phyloP scores from a whole-genome alignment of 2,797 vertebrate species.

The Scomberomorus guttatus region DNA sequence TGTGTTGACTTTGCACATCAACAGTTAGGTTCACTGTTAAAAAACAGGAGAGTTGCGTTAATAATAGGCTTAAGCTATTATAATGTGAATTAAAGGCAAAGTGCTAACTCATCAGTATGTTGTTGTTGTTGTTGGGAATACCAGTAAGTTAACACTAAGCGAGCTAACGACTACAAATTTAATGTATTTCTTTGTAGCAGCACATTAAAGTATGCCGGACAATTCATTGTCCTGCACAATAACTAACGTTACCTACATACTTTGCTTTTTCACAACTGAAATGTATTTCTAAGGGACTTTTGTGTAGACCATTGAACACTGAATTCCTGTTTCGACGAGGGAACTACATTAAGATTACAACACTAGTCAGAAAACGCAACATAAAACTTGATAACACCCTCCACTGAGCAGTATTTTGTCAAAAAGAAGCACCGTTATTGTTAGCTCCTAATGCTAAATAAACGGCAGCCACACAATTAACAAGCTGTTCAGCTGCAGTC shows the following conservation, averaged over 20 bases:
- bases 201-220: too few species aligned
- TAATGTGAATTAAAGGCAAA: background rate
- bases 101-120: background rate
- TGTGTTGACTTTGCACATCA: background rate
- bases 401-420: background rate
- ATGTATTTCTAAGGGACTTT: too few species aligned
- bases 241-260: too few species aligned
- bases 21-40: background rate
- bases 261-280: too few species aligned
- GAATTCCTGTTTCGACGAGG: rapidly evolving
- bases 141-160: too few species aligned
- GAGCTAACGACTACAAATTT: too few species aligned
- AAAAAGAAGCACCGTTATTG: background rate
- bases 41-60: background rate
- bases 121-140: background rate
- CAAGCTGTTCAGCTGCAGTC: background rate
- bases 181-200: too few species aligned
- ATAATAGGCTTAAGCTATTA: rapidly evolving
- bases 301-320: too few species aligned
- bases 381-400: too few species aligned
- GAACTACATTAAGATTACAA: background rate
- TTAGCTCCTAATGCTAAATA: slow-evolving; percentile 47
- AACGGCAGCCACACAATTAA: background rate
- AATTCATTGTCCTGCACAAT: too few species aligned
- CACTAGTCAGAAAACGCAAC: background rate